Evolutionary conservation across 2,797 vertebrate genomes (phyloP).

Genomic region (Hapalemur alaotrensis): DNA sequence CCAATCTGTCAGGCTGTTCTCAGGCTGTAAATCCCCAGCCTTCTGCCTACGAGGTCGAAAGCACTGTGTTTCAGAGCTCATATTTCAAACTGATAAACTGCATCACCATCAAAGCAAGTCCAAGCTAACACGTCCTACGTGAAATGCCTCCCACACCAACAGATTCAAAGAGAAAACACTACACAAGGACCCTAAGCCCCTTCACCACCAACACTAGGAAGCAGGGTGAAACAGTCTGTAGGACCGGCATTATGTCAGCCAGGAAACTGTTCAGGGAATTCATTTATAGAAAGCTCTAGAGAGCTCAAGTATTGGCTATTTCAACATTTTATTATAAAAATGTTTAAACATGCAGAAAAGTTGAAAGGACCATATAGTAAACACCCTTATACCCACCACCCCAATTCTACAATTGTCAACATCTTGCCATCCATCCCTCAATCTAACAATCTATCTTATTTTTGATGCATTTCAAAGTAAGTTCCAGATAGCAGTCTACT

Average conservation of each 20-base stretch:
- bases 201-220: neutral
- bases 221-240: rapidly evolving
- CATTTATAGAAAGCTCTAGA: neutral
- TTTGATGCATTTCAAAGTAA: neutral
- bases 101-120: neutral
- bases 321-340: neutral
- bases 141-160: neutral
- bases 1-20: neutral
- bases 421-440: neutral
- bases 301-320: neutral
- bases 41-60: neutral
- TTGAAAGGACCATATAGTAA: neutral
- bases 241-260: neutral
- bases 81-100: neutral
- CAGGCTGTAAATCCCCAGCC: neutral
- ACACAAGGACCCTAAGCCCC: rapidly evolving
- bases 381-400: neutral
- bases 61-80: neutral
- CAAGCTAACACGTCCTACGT: neutral
- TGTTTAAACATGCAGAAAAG: neutral
- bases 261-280: neutral
- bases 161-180: neutral
- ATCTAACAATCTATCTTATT: neutral
- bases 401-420: neutral
- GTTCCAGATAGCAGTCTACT: neutral